Conservation (phyloP, 2,797 vertebrate species). For the Syngnathus rostellatus region DNA sequence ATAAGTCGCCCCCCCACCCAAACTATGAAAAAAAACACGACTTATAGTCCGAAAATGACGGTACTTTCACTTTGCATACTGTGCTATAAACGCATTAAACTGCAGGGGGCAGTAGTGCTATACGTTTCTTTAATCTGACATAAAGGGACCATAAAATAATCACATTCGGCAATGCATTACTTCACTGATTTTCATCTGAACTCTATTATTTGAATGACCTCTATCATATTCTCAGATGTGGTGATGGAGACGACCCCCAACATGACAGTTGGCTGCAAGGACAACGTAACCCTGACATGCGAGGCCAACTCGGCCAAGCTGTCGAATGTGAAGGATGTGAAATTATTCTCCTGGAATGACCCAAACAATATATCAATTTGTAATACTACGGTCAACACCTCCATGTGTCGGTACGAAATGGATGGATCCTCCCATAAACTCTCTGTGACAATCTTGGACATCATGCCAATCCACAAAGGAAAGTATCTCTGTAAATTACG, state of each 20-base stretch:
- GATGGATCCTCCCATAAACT: neutral
- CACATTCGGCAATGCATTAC: neutral
- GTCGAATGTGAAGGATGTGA: rapidly evolving
- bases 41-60: too few relatives aligned
- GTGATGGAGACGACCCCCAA: neutral
- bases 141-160: neutral
- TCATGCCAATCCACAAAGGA: constrained; percentile 20
- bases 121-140: neutral
- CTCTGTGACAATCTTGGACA: constrained; percentile 26
- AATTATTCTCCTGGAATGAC: constrained; percentile 9
- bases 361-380: constrained; percentile 1
- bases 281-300: constrained; percentile 35
- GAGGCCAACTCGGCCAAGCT: rapidly evolving
- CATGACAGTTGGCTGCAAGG: constrained; percentile 8
- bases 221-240: neutral
- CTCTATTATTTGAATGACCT: neutral
- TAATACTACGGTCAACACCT: rapidly evolving
- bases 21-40: too few relatives aligned
- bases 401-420: neutral
- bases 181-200: neutral
- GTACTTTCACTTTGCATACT: neutral
- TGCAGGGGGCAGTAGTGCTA: neutral
- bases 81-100: neutral
- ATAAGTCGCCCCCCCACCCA: too few relatives aligned
- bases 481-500: constrained; percentile 42